phyloP scores from a whole-genome alignment of 1,140 invertebrate genomes.

The Eumaeus atala region DNA sequence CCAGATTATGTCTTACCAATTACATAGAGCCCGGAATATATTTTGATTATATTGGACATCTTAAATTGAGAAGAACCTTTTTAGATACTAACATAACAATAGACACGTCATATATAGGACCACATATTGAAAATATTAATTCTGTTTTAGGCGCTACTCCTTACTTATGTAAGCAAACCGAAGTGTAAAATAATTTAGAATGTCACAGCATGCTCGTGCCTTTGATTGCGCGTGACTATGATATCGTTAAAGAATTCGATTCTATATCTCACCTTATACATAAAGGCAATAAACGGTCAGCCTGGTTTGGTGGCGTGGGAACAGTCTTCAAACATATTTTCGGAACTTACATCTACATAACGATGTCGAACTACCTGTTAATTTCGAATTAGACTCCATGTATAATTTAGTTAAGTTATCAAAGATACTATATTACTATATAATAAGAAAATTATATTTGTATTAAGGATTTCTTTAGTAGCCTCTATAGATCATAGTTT shows the following conservation, averaged over 20 bases:
- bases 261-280: too few species aligned
- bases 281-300: too few species aligned
- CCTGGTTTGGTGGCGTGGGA: too few species aligned
- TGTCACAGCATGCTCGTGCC: too few species aligned
- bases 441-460: constrained; percentile 32
- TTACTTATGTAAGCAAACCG: too few species aligned
- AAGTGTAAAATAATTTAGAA: too few species aligned
- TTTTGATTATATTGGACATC: constrained; percentile 8
- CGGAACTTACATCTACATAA: constrained; percentile 25
- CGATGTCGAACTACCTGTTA: constrained; percentile 26
- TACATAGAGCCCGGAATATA: constrained; percentile 5
- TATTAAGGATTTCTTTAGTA: constrained; percentile 31
- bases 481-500: constrained; percentile 23
- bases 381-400: constrained; percentile 28
- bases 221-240: too few species aligned
- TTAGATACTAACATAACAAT: constrained; percentile 2
- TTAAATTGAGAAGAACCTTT: constrained; percentile 8
- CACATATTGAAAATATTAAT: too few species aligned
- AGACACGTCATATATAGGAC: constrained; percentile 8
- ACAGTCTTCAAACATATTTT: too few species aligned
- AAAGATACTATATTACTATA: constrained; percentile 26
- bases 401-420: constrained; percentile 30
- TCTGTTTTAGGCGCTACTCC: too few species aligned
- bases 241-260: too few species aligned
- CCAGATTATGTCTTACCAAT: constrained; percentile 6